phyloP scores from a whole-genome alignment of 2,888 invertebrate genomes.

The Heteropelma amictum region DNA sequence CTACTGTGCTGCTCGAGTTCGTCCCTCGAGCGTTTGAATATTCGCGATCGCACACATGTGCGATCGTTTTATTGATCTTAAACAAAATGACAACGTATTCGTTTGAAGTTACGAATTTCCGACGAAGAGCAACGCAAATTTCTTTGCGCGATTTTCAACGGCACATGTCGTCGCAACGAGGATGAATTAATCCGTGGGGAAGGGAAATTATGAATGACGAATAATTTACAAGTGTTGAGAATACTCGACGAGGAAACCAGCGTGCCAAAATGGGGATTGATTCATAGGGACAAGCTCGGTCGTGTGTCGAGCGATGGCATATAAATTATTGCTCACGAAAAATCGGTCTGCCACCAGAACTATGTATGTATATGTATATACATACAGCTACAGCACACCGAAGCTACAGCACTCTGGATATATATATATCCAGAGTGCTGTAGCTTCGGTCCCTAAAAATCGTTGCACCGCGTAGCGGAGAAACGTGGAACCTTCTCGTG shows the following conservation, averaged over 20 bases:
- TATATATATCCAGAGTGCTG: too few species aligned
- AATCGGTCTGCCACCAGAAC: too few species aligned
- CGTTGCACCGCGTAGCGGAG: slow-evolving; percentile 60
- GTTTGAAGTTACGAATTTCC: too few species aligned
- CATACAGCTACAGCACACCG: too few species aligned
- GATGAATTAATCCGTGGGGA: slow-evolving; percentile 15
- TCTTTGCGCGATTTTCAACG: too few species aligned
- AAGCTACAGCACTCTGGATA: too few species aligned
- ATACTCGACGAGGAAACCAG: slow-evolving; percentile 35
- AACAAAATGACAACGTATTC: too few species aligned
- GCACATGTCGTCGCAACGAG: not conserved
- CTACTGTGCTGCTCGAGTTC: slow-evolving; percentile 42
- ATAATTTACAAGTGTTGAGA: slow-evolving; percentile 47
- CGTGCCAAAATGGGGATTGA: slow-evolving; percentile 50
- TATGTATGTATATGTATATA: too few species aligned
- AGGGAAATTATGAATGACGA: slow-evolving; percentile 39
- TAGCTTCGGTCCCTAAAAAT: slow-evolving; percentile 23
- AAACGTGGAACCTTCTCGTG: slow-evolving; percentile 51
- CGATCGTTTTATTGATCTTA: not conserved
- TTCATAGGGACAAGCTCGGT: slow-evolving; percentile 37
- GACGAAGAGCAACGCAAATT: too few species aligned
- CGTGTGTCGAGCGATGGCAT: slow-evolving; percentile 37
- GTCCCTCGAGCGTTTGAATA: slow-evolving; percentile 13
- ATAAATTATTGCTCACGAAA: slow-evolving; percentile 46
- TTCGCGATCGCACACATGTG: slow-evolving; percentile 2